Evolutionary conservation across 2,888 invertebrate species (phyloP).

Genomic region (Rhorus exstirpatorius): DNA sequence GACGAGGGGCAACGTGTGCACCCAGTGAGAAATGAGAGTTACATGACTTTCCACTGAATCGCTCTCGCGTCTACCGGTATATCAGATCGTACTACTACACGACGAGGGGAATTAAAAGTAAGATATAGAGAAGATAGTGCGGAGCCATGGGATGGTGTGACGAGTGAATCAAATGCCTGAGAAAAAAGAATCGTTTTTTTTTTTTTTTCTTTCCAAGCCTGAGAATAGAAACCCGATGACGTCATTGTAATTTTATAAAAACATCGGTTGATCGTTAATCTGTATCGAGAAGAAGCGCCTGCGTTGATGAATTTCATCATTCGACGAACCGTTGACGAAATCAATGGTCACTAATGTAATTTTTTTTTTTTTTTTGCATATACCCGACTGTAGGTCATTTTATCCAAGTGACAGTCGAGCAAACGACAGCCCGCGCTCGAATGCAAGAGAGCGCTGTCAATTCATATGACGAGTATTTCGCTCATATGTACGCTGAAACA

Average conservation of each 20-base stretch:
- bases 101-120: slow-evolving; percentile 48
- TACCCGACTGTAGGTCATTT: not conserved
- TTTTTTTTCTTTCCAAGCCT: slow-evolving; percentile 40
- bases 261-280: not conserved
- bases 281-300: not conserved
- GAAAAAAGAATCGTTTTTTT: not conserved
- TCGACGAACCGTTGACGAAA: too few relatives aligned
- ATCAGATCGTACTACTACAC: slow-evolving; percentile 60
- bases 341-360: too few relatives aligned
- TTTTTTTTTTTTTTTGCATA: not conserved
- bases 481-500: not conserved
- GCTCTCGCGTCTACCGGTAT: slow-evolving; percentile 44
- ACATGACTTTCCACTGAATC: slow-evolving; percentile 56
- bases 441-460: too few relatives aligned
- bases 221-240: slow-evolving; percentile 14
- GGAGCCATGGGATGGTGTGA: slow-evolving; percentile 32
- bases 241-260: slow-evolving; percentile 4
- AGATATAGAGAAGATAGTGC: slow-evolving; percentile 49
- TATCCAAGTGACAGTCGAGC: not conserved
- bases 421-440: too few relatives aligned
- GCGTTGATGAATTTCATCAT: too few relatives aligned
- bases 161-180: slow-evolving; percentile 45
- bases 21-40: slow-evolving; percentile 25
- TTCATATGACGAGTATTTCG: not conserved
- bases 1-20: slow-evolving; percentile 21